These are phyloP conservation scores for Amblyopsis rosae DNA, from an alignment of 2,113 vertebrate genomes.

Conservation along the genomic window DNA sequence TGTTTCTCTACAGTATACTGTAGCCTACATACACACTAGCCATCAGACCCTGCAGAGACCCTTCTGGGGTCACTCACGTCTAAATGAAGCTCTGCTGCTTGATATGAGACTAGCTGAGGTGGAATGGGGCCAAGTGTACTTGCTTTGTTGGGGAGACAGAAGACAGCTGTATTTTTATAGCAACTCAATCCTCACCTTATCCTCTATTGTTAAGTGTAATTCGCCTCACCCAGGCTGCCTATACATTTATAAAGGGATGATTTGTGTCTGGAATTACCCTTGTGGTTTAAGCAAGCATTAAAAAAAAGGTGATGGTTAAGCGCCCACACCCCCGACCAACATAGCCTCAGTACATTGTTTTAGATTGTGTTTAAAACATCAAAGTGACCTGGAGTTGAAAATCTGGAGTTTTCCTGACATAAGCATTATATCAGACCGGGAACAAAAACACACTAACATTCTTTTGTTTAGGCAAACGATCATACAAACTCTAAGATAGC, in stretches of 20 bases:
- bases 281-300: background rate
- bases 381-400: no score
- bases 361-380: no score
- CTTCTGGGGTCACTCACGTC: slow-evolving; percentile 42
- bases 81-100: slow-evolving; percentile 34
- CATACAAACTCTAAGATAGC: slow-evolving; percentile 28
- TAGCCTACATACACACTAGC: slow-evolving; percentile 32
- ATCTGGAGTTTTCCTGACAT: no score
- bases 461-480: background rate
- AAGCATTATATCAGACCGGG: no score
- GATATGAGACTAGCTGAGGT: slow-evolving; percentile 38
- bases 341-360: no score
- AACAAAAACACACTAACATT: no score
- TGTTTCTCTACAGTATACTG: background rate
- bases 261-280: background rate
- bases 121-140: slow-evolving; percentile 21
- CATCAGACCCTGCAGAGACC: slow-evolving; percentile 28
- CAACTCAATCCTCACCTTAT: slow-evolving; percentile 12
- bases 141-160: background rate
- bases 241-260: slow-evolving; percentile 1
- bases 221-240: background rate
- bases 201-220: background rate
- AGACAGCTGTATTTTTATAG: slow-evolving; percentile 21
- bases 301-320: background rate
- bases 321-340: no score